Conservation (phyloP, 2,113 vertebrate species). For the Pelecanus crispus region DNA sequence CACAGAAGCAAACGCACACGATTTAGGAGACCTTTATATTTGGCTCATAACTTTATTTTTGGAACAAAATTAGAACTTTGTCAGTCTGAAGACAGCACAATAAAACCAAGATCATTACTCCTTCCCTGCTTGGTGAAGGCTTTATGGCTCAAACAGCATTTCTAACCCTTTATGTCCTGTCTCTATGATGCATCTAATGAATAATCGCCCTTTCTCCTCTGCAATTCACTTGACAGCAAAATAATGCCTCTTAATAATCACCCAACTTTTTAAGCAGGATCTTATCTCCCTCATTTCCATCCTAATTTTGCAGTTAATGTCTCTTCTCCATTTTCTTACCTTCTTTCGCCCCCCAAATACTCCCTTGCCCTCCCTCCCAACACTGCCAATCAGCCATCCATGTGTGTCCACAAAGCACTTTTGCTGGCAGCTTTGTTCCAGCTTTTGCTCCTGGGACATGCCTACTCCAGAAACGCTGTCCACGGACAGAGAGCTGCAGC, state of each 20-base stretch:
- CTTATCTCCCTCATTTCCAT: neutral
- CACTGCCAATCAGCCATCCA: neutral
- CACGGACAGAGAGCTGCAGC: neutral
- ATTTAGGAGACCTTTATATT: neutral
- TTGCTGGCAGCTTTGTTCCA: neutral
- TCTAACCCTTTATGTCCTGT: slow-evolving; percentile 36
- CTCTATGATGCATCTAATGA: slow-evolving; percentile 30
- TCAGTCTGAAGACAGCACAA: slow-evolving; percentile 34
- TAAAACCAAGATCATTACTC: slow-evolving; percentile 33
- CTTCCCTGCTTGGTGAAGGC: slow-evolving; percentile 21
- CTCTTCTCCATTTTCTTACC: neutral
- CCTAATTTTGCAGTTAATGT: neutral
- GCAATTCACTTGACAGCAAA: slow-evolving; percentile 43
- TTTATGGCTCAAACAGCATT: slow-evolving; percentile 30
- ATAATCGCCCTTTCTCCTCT: slow-evolving; percentile 40
- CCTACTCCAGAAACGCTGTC: neutral
- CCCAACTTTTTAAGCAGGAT: neutral
- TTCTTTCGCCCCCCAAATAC: neutral
- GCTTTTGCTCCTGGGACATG: neutral
- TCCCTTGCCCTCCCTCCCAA: neutral
- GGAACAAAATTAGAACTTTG: slow-evolving; percentile 33
- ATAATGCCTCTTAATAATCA: slow-evolving; percentile 18
- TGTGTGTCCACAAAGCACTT: neutral
- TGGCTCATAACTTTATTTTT: slow-evolving; percentile 21
- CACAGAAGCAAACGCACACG: neutral